A percentile compares a stretch with the other conserved stretches of the same genome.
phyloP scores from a whole-genome alignment of 92 coral and sea anemone species.

The Micromussa lordhowensis region DNA sequence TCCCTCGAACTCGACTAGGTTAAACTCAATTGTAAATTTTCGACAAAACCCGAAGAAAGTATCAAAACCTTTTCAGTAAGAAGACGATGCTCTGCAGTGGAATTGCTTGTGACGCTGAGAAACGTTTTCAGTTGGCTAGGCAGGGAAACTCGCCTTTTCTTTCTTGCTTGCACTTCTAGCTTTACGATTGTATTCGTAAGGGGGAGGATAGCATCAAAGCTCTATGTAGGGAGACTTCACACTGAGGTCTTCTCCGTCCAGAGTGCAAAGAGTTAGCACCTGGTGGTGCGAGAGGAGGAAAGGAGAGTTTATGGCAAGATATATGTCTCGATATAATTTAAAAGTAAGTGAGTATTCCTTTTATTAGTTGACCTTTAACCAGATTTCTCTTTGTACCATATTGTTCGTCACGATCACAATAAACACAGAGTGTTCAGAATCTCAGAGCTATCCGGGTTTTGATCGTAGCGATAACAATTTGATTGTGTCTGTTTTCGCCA shows the following conservation, averaged over 20 bases:
- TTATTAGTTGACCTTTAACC: neutral
- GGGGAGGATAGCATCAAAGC: neutral
- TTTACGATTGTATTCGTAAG: neutral
- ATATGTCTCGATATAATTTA: neutral
- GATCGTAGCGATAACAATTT: neutral
- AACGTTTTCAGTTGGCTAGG: neutral
- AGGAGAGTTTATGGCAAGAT: neutral
- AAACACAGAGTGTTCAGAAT: neutral
- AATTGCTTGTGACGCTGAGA: neutral
- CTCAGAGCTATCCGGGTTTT: neutral
- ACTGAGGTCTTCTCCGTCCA: neutral
- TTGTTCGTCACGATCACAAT: slow-evolving; percentile 5
- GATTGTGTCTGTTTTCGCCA: neutral
- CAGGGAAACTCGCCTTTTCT: neutral
- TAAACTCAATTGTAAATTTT: neutral
- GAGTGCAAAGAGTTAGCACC: neutral
- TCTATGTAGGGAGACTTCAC: neutral
- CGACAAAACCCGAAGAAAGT: too few species aligned
- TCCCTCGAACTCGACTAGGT: slow-evolving; percentile 12
- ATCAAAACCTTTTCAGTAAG: too few species aligned
- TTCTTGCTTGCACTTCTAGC: neutral
- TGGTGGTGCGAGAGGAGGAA: neutral
- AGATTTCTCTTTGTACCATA: neutral
- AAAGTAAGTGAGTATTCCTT: neutral
- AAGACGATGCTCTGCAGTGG: neutral